These are phyloP conservation scores for Vanessa tameamea DNA, from an alignment of 1,140 invertebrate species.

Conservation along the genomic window DNA sequence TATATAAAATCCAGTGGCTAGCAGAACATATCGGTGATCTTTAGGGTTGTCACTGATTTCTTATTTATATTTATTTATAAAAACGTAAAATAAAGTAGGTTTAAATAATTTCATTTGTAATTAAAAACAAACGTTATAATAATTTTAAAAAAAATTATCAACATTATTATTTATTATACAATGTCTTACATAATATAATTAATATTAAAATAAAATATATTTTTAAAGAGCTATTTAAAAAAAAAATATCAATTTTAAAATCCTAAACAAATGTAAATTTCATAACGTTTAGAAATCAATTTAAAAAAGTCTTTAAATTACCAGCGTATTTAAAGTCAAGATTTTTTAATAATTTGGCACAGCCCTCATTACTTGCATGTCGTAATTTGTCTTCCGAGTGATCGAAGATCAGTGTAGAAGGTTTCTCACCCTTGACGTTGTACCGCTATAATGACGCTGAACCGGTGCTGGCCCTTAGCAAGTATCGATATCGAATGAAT, in stretches of 20 bases:
- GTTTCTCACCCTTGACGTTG: constrained; percentile 54
- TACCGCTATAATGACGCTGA: constrained; percentile 53
- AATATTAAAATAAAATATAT: too few relatives aligned
- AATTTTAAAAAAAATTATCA: too few relatives aligned
- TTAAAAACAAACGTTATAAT: not conserved
- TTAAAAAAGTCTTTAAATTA: too few relatives aligned
- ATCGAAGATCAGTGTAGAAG: constrained; percentile 49
- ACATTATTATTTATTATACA: too few relatives aligned
- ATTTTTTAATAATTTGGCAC: constrained; percentile 1
- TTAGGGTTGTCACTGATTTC: constrained; percentile 24
- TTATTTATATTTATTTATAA: not conserved
- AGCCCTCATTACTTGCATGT: constrained; percentile 40
- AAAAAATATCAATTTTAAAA: too few relatives aligned
- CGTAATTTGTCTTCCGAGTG: constrained; percentile 48
- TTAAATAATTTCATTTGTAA: not conserved
- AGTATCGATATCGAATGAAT: constrained; percentile 23
- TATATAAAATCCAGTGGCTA: constrained; percentile 49
- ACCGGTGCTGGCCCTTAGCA: not conserved
- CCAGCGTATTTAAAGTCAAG: not conserved
- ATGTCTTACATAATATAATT: too few relatives aligned
- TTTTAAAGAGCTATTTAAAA: too few relatives aligned
- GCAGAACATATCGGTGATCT: constrained; percentile 6
- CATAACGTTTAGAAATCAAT: too few relatives aligned
- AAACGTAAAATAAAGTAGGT: too few relatives aligned
- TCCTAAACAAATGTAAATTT: too few relatives aligned